Evolutionary conservation across 1,140 invertebrate species (phyloP), one percentile per base, ranked within the genome.

Genomic region (Diprion similis): DNA sequence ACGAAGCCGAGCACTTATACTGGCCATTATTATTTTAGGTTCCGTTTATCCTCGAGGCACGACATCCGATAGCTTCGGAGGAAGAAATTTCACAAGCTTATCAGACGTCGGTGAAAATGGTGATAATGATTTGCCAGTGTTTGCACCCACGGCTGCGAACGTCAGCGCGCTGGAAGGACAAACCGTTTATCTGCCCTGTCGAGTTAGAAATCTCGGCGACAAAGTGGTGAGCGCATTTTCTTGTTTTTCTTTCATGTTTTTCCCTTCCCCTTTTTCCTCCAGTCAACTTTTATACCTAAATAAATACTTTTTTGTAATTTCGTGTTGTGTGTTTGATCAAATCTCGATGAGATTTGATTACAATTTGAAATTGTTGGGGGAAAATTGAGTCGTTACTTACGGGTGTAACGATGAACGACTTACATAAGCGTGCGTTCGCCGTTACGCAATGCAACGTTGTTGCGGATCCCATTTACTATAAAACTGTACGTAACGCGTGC

Each of bases 141-240:
- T 89, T 77, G 83, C 87, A 71, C 82, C 81, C 76, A 87, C 88
- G 15, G 84, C 87, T n/a, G 78, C 85, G 66, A 90, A 89, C 78
- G 86, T 90, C 71, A 89, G 89, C 67, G 88, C 88, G 1, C 87
- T 88, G 70, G 87, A 89, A 17, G 91, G 90, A 8, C 90, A 91
- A 79, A 91, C 90, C 6, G 89, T 91, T 64, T 90, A 91, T 75
- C 81, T 92, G 72, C 90, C 90, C 4, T 92, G 91, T 77, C 88
- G 90, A 15, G 91, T 92, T 59, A 86, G 88, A 76, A 89, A 91
- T 82, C 85, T 92, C 68, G 89, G 89, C 37, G 91, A 92, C 80
- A 91, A 91, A 89, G 90, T 91, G 82, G 91, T 92, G 83, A 90
- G 89, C n/a, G 51, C 11, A 59, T 89, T 73, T 71, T 77, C 37